Conservation (phyloP, 2,797 vertebrate species). For the Phoeniculus purpureus region DNA sequence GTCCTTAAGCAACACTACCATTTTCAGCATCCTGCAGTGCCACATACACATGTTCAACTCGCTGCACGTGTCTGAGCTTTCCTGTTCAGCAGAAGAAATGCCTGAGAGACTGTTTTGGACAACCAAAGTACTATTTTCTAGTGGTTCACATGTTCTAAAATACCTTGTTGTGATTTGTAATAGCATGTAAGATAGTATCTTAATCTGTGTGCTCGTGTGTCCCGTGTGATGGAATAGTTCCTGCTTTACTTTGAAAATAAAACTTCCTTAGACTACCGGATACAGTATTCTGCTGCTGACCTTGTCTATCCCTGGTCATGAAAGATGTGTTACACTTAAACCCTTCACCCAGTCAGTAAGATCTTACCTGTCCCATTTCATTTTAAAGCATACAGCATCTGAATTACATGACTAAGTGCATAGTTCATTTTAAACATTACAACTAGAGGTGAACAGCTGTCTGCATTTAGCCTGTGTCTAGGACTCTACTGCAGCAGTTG, state of each 20-base stretch:
- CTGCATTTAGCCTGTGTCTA: too few species aligned
- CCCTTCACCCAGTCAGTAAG: background rate
- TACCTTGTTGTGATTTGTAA: slow-evolving; percentile 7
- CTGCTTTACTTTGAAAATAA: slow-evolving; percentile 65
- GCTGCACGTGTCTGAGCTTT: slow-evolving; percentile 18
- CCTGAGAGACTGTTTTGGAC: slow-evolving; percentile 25
- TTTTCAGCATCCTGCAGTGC: slow-evolving; percentile 54
- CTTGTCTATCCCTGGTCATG: background rate
- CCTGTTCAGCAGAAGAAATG: slow-evolving; percentile 35
- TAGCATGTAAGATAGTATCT: background rate
- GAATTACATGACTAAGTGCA: background rate
- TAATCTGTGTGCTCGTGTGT: background rate
- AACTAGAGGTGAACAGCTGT: background rate
- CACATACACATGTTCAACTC: slow-evolving; percentile 3
- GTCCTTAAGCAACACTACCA: slow-evolving; percentile 39
- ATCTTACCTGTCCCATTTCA: background rate
- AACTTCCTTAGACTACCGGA: slow-evolving; percentile 37
- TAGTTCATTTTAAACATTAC: background rate
- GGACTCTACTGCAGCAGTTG: too few species aligned
- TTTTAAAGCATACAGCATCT: background rate
- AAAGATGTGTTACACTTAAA: background rate
- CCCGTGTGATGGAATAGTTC: background rate
- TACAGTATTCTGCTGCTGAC: background rate
- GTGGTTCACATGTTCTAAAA: background rate
- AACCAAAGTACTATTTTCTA: slow-evolving; percentile 35